Evolutionary conservation across 2,797 vertebrate species (phyloP), one percentile per base, ranked within the genome.

Genomic region (Poecilia velifera): DNA sequence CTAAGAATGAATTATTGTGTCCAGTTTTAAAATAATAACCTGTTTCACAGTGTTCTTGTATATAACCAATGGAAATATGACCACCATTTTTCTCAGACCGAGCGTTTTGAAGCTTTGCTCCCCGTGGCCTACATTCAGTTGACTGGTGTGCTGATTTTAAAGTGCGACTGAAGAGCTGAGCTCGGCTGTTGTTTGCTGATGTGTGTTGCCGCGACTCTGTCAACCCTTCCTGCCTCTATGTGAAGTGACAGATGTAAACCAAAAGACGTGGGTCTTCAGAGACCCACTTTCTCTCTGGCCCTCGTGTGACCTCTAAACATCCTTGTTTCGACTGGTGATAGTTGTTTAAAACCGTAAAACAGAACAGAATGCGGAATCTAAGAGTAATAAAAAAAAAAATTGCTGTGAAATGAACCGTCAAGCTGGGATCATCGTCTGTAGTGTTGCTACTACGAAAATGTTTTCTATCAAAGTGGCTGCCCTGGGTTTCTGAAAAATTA

Each of bases 161-260:
- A 70, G 80, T 76, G 81, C 28, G 16, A 68, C 80, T 78, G 83
- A 90, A 76, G 87, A 86, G 80, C 77, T 71, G 79, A 84, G 85
- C 82, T 81, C 47, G 76, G 77, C 83, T 78, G 81, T 78, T 88
- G 85, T 89, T 85, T 87, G 86, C 84, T 86, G 86, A 90, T 84
- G 84, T 89, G 87, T 87, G 89, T 84, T 89, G 79, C 85, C 84
- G 81, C 73, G 84, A 85, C 91, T 90, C 81, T 76, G 83, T 93
- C 89, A 89, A 20, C n/a, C 71, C 78, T 1, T 73, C 43, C 68
- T 74, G 84, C 74, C 83, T 88, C 79, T 41, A 92, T 86, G 73
- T 77, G 89, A 90, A 86, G 87, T 93, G 91, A 94, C 93, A 93
- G 89, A 93, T 92, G 82, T 93, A 90, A 78, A 93, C 91, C 90